Evolutionary conservation across 1,140 invertebrate species (phyloP).

Genomic region (Portunus trituberculatus): DNA sequence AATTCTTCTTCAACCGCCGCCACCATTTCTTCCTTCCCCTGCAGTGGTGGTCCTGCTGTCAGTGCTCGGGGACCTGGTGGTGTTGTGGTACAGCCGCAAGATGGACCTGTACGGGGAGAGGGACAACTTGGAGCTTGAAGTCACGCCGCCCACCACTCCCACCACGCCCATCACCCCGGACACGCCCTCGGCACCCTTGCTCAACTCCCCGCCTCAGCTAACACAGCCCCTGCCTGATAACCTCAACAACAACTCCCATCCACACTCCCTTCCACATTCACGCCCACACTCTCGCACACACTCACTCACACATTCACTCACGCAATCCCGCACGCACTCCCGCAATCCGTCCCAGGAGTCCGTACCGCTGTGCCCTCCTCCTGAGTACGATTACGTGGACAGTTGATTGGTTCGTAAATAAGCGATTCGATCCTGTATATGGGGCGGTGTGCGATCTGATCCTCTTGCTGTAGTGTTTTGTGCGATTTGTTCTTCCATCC

Average conservation of each 20-base stretch:
- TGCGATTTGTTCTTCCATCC: too few relatives aligned
- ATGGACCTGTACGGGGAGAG: conserved; percentile 63
- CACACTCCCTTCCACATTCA: background rate
- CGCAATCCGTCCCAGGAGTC: too few relatives aligned
- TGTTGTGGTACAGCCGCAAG: conserved; percentile 47
- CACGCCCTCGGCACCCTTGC: background rate
- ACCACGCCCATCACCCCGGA: background rate
- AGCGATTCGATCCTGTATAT: too few relatives aligned
- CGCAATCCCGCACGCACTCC: too few relatives aligned
- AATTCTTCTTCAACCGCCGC: background rate
- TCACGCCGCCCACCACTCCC: background rate
- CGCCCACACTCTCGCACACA: too few relatives aligned
- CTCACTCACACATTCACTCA: background rate
- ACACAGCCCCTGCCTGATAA: background rate
- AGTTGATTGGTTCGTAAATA: too few relatives aligned
- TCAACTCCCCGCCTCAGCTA: background rate
- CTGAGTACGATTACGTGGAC: too few relatives aligned
- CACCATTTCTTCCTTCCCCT: background rate
- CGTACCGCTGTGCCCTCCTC: too few relatives aligned
- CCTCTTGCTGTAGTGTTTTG: too few relatives aligned
- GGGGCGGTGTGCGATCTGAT: too few relatives aligned
- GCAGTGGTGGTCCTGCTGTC: conserved; percentile 52
- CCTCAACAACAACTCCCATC: background rate
- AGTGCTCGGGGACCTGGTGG: conserved; percentile 59
- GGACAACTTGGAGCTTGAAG: conserved; percentile 48